Evolutionary conservation across 2,888 invertebrate species (phyloP).

Genomic region (Monoplex corrugatus): DNA sequence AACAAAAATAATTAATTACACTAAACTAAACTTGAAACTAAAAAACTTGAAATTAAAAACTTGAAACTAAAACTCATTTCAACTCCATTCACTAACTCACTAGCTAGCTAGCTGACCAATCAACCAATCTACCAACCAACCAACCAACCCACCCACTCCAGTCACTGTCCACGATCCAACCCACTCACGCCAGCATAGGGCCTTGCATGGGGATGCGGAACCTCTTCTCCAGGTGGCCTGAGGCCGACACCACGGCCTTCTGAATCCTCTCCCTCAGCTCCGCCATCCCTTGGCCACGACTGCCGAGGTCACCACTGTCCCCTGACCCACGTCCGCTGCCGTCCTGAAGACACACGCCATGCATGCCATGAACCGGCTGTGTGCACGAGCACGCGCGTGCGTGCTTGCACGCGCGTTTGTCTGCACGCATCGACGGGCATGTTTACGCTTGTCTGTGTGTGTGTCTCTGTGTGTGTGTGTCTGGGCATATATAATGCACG

Average conservation of each 20-base stretch:
- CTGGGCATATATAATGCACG: no score
- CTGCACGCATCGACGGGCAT: no score
- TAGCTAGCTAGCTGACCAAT: no score
- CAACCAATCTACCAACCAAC: no score
- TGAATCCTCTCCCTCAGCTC: constrained; percentile 83
- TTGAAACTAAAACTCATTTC: background rate
- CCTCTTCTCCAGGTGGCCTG: constrained; percentile 83
- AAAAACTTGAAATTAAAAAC: background rate
- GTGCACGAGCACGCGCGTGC: background rate
- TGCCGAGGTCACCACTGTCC: constrained; percentile 81
- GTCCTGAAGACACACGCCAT: background rate
- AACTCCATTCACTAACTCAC: no score
- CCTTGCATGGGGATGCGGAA: constrained; percentile 82
- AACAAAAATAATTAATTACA: background rate
- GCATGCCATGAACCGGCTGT: background rate
- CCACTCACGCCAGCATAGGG: constrained; percentile 69
- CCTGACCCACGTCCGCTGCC: background rate
- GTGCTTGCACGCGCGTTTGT: no score
- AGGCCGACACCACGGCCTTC: constrained; percentile 83
- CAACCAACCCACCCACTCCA: no score
- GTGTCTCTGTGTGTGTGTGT: no score
- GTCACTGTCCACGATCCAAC: no score
- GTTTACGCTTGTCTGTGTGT: no score
- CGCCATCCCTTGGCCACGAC: constrained; percentile 83
- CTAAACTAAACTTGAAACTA: background rate